Evolutionary conservation across 2,797 vertebrate genomes (phyloP).

Genomic region (Hemitrygon akajei): DNA sequence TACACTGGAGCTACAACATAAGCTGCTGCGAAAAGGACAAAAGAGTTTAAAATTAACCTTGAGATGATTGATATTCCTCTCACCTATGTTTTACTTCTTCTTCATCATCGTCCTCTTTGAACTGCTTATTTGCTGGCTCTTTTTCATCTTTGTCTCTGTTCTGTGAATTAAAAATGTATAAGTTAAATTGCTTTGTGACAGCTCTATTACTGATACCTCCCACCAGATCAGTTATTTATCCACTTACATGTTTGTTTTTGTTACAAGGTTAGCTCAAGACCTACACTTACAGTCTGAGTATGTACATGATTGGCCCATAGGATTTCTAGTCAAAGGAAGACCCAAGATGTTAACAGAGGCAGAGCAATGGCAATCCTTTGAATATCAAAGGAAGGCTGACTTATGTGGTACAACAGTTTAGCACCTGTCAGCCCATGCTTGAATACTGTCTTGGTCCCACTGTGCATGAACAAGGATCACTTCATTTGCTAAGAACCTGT

Average conservation of each 20-base stretch:
- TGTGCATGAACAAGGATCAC: no score
- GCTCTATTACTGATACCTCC: background rate
- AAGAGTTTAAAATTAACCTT: background rate
- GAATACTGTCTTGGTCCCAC: no score
- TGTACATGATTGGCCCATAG: no score
- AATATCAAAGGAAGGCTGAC: no score
- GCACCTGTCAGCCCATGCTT: no score
- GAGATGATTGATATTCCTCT: background rate
- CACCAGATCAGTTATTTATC: background rate
- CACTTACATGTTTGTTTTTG: background rate
- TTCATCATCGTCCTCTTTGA: background rate
- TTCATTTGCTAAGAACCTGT: no score
- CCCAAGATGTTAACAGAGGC: no score
- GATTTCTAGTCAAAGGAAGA: no score
- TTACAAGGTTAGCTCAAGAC: no score
- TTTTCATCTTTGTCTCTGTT: conserved; percentile 9
- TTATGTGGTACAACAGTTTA: no score
- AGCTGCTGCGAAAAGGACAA: background rate
- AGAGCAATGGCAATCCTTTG: no score
- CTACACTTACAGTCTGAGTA: no score
- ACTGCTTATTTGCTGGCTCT: conserved; percentile 20
- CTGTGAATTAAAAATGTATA: background rate
- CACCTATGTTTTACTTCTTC: background rate
- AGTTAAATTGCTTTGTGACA: background rate
- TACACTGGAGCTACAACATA: background rate